phyloP scores from a whole-genome alignment of 2,797 vertebrate species.

The Sebastolobus altivelis region DNA sequence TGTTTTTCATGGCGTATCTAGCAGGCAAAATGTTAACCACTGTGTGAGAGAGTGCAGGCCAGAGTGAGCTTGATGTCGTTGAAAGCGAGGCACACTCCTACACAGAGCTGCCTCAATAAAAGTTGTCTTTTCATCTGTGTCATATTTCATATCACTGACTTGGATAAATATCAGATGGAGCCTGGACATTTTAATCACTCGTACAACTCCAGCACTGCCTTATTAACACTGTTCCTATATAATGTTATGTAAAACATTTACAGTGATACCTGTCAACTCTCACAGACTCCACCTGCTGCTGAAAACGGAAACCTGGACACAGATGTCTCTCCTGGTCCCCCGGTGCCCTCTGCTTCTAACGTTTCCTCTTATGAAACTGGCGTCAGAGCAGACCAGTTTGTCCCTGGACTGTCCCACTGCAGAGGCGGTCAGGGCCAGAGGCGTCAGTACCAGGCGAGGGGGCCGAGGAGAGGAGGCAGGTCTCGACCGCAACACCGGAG shows the following conservation, averaged over 20 bases:
- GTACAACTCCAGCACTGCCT: background rate
- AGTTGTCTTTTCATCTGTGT: too few species aligned
- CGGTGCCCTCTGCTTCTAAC: slow-evolving; percentile 13
- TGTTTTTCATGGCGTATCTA: too few species aligned
- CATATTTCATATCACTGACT: too few species aligned
- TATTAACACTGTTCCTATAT: background rate
- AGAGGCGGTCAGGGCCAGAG: slow-evolving; percentile 53
- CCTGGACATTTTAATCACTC: too few species aligned
- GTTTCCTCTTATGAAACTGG: slow-evolving; percentile 16
- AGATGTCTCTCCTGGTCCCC: slow-evolving; percentile 10
- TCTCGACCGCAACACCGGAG: slow-evolving; percentile 44
- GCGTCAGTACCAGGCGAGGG: slow-evolving; percentile 60
- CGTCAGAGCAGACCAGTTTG: slow-evolving; percentile 27
- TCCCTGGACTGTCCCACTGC: slow-evolving; percentile 39
- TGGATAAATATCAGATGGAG: too few species aligned
- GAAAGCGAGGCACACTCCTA: too few species aligned
- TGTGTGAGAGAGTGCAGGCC: too few species aligned
- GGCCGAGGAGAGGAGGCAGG: slow-evolving; percentile 67
- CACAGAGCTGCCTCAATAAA: too few species aligned
- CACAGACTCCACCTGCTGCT: slow-evolving; percentile 66
- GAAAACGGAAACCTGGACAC: slow-evolving; percentile 53
- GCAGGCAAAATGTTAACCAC: too few species aligned
- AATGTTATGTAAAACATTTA: background rate
- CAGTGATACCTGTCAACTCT: background rate
- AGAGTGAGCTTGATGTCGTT: too few species aligned